Evolutionary conservation across 2,888 invertebrate genomes (phyloP).

Genomic region (Peribatodes rhomboidaria): DNA sequence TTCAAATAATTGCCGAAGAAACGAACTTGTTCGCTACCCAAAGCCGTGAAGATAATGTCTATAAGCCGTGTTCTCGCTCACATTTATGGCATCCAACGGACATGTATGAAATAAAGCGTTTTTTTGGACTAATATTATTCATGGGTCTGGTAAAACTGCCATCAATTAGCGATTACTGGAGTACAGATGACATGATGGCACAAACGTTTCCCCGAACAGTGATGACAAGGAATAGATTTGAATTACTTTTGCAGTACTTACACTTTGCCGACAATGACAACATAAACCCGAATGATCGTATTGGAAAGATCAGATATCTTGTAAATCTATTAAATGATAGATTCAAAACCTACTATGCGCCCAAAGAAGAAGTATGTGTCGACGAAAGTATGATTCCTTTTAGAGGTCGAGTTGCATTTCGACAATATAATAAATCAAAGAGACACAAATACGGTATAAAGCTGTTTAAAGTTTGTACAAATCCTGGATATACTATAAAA

Average conservation of each 20-base stretch:
- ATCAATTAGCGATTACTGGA: constrained; percentile 51
- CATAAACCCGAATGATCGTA: constrained; percentile 44
- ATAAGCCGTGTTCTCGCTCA: constrained; percentile 43
- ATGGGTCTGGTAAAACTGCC: constrained; percentile 54
- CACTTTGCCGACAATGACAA: constrained; percentile 51
- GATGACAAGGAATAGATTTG: constrained; percentile 53
- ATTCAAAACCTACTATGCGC: constrained; percentile 51
- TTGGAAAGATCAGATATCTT: constrained; percentile 51
- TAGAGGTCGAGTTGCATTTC: constrained; percentile 51
- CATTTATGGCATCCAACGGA: constrained; percentile 52
- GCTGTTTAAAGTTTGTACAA: constrained; percentile 55
- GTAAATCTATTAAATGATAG: constrained; percentile 49
- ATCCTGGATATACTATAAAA: constrained; percentile 56
- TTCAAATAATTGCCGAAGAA: constrained; percentile 42
- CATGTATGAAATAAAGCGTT: constrained; percentile 51
- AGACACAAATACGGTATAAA: constrained; percentile 53
- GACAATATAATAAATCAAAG: constrained; percentile 54
- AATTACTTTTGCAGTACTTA: constrained; percentile 37
- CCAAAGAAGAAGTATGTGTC: constrained; percentile 53
- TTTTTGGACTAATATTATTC: constrained; percentile 52
- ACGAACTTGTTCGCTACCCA: constrained; percentile 50
- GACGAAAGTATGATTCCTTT: constrained; percentile 53
- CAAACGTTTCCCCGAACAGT: constrained; percentile 51
- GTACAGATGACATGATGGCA: constrained; percentile 50
- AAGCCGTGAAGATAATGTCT: constrained; percentile 10